phyloP scores from a whole-genome alignment of 53 echinoderm and acorn worm species.

The Apostichopus leukothele region DNA sequence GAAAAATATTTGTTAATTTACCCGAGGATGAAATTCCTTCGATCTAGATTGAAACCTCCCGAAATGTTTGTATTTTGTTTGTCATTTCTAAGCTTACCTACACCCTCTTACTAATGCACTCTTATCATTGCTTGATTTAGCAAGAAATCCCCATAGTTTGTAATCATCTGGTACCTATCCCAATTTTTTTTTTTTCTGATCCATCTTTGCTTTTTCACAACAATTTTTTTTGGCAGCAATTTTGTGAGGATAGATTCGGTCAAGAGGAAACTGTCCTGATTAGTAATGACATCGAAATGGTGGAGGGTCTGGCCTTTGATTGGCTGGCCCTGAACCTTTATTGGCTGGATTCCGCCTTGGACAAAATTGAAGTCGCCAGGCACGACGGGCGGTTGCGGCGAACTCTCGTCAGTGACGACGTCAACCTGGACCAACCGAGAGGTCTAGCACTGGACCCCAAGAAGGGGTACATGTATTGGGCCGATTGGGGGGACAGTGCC shows the following conservation, averaged over 20 bases:
- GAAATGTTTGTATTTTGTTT: too few relatives aligned
- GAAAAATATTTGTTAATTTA: too few relatives aligned
- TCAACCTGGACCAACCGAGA: slow-evolving; percentile 71
- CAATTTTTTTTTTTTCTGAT: too few relatives aligned
- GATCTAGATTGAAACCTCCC: too few relatives aligned
- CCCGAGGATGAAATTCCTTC: too few relatives aligned
- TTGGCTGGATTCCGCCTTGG: slow-evolving; percentile 83
- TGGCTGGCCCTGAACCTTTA: slow-evolving; percentile 89
- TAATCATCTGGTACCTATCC: too few relatives aligned
- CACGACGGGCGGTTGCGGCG: slow-evolving; percentile 72
- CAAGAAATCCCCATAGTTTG: too few relatives aligned
- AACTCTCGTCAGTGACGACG: slow-evolving; percentile 44
- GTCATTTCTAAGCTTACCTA: too few relatives aligned
- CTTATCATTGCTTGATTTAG: too few relatives aligned
- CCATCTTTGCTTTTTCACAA: too few relatives aligned
- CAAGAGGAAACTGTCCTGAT: slow-evolving; percentile 1
- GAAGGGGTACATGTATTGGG: slow-evolving; percentile 93
- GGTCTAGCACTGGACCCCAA: slow-evolving; percentile 87
- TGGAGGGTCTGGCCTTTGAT: slow-evolving; percentile 92
- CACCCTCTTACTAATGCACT: too few relatives aligned
- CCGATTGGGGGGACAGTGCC: slow-evolving; percentile 77
- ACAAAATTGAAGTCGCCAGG: slow-evolving; percentile 78
- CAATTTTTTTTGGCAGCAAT: slow-evolving; percentile 1
- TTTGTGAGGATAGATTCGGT: background rate
- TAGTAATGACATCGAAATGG: slow-evolving; percentile 57